phyloP scores from a whole-genome alignment of 2,797 vertebrate species.

The Chaetophractus vellerosus region DNA sequence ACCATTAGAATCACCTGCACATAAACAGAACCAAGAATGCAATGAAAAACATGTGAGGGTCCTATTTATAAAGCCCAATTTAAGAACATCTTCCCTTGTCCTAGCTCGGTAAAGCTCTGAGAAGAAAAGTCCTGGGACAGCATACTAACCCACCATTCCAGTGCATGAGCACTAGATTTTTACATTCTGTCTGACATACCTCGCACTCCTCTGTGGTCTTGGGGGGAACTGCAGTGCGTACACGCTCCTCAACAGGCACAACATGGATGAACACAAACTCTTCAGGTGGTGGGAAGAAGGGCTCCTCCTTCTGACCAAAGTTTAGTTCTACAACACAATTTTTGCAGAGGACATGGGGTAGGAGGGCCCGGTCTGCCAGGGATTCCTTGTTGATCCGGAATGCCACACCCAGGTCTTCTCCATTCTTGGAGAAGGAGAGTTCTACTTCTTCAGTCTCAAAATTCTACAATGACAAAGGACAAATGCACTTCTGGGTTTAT shows the following conservation, averaged over 20 bases:
- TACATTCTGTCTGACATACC: conserved; percentile 85
- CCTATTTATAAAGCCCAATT: not conserved
- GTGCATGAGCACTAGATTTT: not conserved
- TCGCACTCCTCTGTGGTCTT: conserved; percentile 91
- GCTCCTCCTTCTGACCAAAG: conserved; percentile 90
- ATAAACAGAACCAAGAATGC: not conserved
- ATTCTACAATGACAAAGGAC: conserved; percentile 87
- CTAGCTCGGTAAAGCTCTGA: not conserved
- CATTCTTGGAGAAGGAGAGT: conserved; percentile 94
- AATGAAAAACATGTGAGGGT: not conserved
- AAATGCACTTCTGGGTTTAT: not conserved
- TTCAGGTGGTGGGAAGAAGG: conserved; percentile 91
- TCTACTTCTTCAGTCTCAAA: conserved; percentile 91
- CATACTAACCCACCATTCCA: not conserved
- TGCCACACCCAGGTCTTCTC: conserved; percentile 91
- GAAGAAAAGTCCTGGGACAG: not conserved
- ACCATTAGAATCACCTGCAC: conserved; percentile 95
- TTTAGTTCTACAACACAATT: conserved; percentile 92
- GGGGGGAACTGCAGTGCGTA: conserved; percentile 86
- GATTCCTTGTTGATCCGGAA: conserved; percentile 89
- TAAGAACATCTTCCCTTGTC: not conserved
- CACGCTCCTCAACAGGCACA: conserved; percentile 88
- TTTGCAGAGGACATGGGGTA: conserved; percentile 94
- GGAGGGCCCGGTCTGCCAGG: conserved; percentile 89
- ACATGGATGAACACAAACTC: conserved; percentile 90